phyloP scores from a whole-genome alignment of 2,888 invertebrate species.

The Drosophila monieri region DNA sequence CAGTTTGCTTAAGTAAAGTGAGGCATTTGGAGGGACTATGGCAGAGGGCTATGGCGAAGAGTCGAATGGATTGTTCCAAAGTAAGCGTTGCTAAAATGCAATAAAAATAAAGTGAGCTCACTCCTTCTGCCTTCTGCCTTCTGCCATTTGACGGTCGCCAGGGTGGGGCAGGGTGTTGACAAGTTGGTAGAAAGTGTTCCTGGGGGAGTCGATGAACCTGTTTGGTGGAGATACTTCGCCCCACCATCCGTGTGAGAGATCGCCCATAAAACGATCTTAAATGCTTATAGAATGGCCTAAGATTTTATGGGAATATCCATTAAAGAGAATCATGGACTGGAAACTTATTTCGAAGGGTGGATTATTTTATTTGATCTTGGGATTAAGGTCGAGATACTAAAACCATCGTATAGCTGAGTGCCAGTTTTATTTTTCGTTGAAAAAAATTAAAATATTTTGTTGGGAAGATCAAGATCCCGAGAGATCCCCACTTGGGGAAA shows the following conservation, averaged over 20 bases:
- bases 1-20: constrained; percentile 79
- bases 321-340: background rate
- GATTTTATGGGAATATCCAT: constrained; percentile 14
- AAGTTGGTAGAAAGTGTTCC: constrained; percentile 22
- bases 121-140: constrained; percentile 15
- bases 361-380: constrained; percentile 3
- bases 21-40: constrained; percentile 71
- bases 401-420: background rate
- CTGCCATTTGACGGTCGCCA: constrained; percentile 27
- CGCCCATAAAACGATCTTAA: constrained; percentile 9
- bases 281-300: background rate
- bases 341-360: background rate
- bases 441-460: background rate
- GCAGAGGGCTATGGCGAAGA: constrained; percentile 9
- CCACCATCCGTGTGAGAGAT: constrained; percentile 6
- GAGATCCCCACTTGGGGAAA: background rate
- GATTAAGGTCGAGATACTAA: constrained; percentile 1
- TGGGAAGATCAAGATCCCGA: background rate
- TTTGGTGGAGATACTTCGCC: too few relatives aligned
- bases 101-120: constrained; percentile 59
- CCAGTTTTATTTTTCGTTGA: constrained; percentile 1
- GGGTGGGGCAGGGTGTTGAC: constrained; percentile 15
- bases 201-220: constrained; percentile 25
- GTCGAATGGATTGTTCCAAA: constrained; percentile 56
- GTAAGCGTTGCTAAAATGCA: constrained; percentile 69